phyloP scores from a whole-genome alignment of 2,888 invertebrate genomes.

The Cyrtodaria siliqua region DNA sequence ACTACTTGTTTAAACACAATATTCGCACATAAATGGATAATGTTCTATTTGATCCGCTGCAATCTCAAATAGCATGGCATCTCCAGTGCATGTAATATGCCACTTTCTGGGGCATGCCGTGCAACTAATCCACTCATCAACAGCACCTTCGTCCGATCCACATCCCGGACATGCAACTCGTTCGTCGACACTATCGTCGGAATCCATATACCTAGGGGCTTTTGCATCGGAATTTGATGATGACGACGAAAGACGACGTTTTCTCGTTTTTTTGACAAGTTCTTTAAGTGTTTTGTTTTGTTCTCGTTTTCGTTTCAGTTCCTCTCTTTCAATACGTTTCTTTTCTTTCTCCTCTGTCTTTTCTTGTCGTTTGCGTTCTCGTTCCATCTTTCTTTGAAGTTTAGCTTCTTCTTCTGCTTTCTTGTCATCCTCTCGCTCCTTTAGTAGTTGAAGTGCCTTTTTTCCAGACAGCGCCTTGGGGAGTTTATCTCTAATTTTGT shows the following conservation, averaged over 20 bases:
- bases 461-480: not conserved
- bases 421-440: not conserved
- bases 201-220: not conserved
- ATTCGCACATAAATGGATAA: slow-evolving; percentile 17
- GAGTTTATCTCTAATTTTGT: not conserved
- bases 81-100: slow-evolving; percentile 26
- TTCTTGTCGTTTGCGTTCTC: not conserved
- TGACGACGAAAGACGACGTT: no score
- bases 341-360: not conserved
- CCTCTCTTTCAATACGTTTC: not conserved
- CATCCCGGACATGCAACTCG: slow-evolving; percentile 3
- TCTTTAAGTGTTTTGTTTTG: no score
- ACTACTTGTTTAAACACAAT: slow-evolving; percentile 6
- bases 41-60: not conserved
- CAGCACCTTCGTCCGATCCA: slow-evolving; percentile 8
- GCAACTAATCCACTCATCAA: slow-evolving; percentile 12
- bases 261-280: no score
- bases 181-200: slow-evolving; percentile 8
- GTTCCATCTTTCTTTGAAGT: not conserved
- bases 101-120: slow-evolving; percentile 1
- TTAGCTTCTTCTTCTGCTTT: not conserved
- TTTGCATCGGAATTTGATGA: not conserved
- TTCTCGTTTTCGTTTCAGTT: not conserved
- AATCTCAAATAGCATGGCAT: slow-evolving; percentile 9
- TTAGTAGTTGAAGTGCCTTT: not conserved